Evolutionary conservation across 2,113 vertebrate genomes (phyloP).

Genomic region (Gasterosteus aculeatus): DNA sequence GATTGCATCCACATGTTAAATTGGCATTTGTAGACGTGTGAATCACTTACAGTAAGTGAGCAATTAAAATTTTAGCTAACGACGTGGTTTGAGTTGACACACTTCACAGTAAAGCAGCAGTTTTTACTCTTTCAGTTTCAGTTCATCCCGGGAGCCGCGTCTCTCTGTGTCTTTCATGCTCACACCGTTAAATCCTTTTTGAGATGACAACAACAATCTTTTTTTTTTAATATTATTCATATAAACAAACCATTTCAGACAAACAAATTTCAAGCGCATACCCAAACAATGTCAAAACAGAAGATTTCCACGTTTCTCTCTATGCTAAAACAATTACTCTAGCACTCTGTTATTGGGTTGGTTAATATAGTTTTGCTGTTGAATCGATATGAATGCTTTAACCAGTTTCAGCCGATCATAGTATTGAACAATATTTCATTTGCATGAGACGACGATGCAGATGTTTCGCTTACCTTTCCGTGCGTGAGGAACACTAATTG

Average conservation of each 20-base stretch:
- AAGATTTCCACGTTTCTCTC: too few relatives aligned
- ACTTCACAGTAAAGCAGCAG: not conserved
- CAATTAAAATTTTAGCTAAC: not conserved
- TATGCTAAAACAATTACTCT: too few relatives aligned
- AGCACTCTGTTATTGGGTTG: too few relatives aligned
- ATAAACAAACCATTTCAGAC: not conserved
- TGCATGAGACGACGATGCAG: too few relatives aligned
- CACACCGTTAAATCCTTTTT: not conserved
- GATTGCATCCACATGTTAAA: not conserved
- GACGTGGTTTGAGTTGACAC: not conserved
- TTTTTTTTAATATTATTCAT: constrained; percentile 34
- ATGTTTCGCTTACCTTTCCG: too few relatives aligned
- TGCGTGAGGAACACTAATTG: too few relatives aligned
- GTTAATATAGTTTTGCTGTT: too few relatives aligned
- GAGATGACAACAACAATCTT: not conserved
- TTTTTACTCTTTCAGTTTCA: not conserved
- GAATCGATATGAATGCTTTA: too few relatives aligned
- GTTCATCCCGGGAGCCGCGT: not conserved
- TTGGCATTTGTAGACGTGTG: constrained; percentile 6
- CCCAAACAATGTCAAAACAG: not conserved
- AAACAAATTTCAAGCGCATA: not conserved
- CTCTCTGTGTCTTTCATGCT: not conserved
- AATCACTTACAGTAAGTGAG: constrained; percentile 5
- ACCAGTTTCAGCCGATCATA: too few relatives aligned
- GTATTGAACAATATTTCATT: too few relatives aligned